Base-by-base conservation (phyloP, 2,888 invertebrate genomes). In the Lasius fuliginosus region DNA sequence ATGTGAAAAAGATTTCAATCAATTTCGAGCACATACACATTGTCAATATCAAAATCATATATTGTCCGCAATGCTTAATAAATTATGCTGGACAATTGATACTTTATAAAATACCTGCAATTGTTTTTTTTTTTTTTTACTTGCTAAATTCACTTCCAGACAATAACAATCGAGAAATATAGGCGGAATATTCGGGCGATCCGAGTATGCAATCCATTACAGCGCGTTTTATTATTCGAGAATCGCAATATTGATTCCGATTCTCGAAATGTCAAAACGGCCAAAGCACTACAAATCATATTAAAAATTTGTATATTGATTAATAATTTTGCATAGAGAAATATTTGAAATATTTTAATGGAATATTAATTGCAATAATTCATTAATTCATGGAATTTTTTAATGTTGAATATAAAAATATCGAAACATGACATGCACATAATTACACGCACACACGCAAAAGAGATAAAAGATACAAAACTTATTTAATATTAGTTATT, bases 401-500 rank as follows among this genome's bases (percentile, higher is more conserved):
- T 15, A 11, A 46, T 67, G 3, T 18, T 18, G 18, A 27, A 68
- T 27, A 68, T 68, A 4, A 42, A 27, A 67, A 67, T 23, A 67
- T 27, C 0, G 18, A 27, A 46, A 67, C 9, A 15, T 42, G 4
- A 40, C 11, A 40, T 18, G 23, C 46, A 15, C 49, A 49, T 49
- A 49, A n/a, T n/a, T n/a, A 49, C 49, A 18, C 15, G 18, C 15
- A 27, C 15, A 42, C 23, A 9, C 23, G 6, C 23, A 67, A 42
- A 12, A 18, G 0, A 42, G 8, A 3, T 27, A 68, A 46, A 68
- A 68, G 46, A 18, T 46, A 27, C 2, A 1, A 46, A 67, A 46
- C 12, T 67, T 18, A 67, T 46, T 67, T 67, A 65, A 42, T 67
- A 67, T 42, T 67, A 23, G 27, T 42, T 49, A 49, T 42, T 49